Conservation (phyloP, 1,140 invertebrate genomes). For the Eurosta solidaginis region DNA sequence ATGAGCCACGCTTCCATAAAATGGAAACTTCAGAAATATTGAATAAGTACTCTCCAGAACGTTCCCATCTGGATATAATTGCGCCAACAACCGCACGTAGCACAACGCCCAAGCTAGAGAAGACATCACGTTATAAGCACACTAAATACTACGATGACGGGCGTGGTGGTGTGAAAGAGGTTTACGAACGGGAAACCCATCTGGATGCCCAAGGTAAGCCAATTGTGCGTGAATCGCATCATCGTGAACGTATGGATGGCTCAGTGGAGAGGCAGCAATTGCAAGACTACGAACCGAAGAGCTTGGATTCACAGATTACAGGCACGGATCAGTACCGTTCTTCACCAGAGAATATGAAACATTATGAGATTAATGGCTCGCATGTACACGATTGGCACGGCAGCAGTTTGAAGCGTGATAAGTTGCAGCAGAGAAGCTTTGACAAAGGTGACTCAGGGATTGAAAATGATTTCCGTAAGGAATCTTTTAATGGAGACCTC, state of each 20-base stretch:
- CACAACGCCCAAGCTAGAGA: constrained; percentile 43
- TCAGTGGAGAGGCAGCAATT: constrained; percentile 45
- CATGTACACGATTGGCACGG: constrained; percentile 56
- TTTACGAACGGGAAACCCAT: constrained; percentile 64
- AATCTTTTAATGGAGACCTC: constrained; percentile 66
- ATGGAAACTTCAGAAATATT: constrained; percentile 36
- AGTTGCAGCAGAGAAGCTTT: constrained; percentile 56
- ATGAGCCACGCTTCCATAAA: constrained; percentile 44
- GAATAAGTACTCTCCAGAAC: constrained; percentile 43
- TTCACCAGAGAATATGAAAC: constrained; percentile 61
- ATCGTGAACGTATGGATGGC: constrained; percentile 58
- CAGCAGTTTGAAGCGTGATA: constrained; percentile 55
- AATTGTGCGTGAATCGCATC: constrained; percentile 65
- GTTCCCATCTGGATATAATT: constrained; percentile 41
- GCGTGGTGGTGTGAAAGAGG: constrained; percentile 61
- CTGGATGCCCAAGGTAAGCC: constrained; percentile 62
- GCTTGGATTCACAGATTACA: constrained; percentile 66
- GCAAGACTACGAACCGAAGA: constrained; percentile 67
- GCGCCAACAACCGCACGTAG: constrained; percentile 30
- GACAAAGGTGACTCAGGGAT: constrained; percentile 74
- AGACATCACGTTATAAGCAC: constrained; percentile 52
- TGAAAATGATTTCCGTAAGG: constrained; percentile 75
- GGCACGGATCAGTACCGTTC: constrained; percentile 62
- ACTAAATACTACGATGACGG: constrained; percentile 59
- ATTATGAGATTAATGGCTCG: constrained; percentile 40